Evolutionary conservation across 2,888 invertebrate species (phyloP).

Genomic region (Pomacea canaliculata): DNA sequence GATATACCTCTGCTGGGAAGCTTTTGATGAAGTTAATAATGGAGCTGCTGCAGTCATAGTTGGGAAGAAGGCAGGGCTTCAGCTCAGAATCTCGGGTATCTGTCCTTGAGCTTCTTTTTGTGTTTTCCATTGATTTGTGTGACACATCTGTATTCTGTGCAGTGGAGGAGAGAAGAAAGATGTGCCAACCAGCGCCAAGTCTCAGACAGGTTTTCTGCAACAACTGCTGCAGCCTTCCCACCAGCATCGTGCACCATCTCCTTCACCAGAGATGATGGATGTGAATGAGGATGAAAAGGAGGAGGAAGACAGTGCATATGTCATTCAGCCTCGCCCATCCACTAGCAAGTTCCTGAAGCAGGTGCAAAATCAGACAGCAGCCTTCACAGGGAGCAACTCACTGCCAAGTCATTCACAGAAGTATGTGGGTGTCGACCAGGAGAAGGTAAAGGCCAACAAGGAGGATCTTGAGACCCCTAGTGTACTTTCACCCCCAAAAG

Average conservation of each 20-base stretch:
- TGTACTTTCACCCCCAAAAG: background rate
- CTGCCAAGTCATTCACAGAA: slow-evolving; percentile 3
- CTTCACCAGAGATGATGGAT: slow-evolving; percentile 48
- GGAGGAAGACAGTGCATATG: slow-evolving; percentile 13
- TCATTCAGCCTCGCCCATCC: slow-evolving; percentile 27
- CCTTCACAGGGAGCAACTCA: background rate
- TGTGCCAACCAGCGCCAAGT: slow-evolving; percentile 13
- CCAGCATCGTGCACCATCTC: slow-evolving; percentile 1
- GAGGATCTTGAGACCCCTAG: background rate
- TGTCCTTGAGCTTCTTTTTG: too few relatives aligned
- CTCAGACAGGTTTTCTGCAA: slow-evolving; percentile 25
- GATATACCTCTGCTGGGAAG: too few relatives aligned
- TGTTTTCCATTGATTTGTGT: too few relatives aligned
- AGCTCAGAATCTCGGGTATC: too few relatives aligned
- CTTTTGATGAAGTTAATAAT: too few relatives aligned
- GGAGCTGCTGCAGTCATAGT: too few relatives aligned
- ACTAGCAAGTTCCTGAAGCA: slow-evolving; percentile 60
- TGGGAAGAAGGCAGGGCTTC: too few relatives aligned
- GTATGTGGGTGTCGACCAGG: background rate
- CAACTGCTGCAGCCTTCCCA: background rate
- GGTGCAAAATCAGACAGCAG: slow-evolving; percentile 31
- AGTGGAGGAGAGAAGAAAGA: slow-evolving; percentile 56
- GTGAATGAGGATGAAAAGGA: slow-evolving; percentile 39
- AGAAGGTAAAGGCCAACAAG: background rate
- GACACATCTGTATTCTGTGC: background rate